These are phyloP conservation scores for Stichopus horrens DNA, from an alignment of 53 echinoderm and acorn worm genomes.

Conservation along the genomic window DNA sequence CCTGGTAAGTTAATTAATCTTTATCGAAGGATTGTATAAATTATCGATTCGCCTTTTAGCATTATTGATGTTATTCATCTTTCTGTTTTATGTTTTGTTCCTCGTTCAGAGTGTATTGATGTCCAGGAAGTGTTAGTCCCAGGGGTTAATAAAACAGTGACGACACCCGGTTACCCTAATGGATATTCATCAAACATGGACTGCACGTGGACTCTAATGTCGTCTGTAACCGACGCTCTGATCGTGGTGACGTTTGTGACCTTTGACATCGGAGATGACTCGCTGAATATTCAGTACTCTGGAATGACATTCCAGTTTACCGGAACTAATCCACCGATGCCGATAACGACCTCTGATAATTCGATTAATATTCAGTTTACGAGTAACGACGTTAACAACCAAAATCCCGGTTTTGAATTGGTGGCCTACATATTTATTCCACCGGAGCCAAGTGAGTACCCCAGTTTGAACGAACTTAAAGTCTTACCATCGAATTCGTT, in stretches of 20 bases:
- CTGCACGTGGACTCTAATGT: slow-evolving; percentile 21
- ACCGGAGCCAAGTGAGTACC: slow-evolving; percentile 12
- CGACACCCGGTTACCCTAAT: slow-evolving; percentile 30
- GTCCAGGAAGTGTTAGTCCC: not conserved
- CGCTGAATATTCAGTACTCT: not conserved
- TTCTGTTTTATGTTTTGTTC: not conserved
- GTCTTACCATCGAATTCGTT: too few relatives aligned
- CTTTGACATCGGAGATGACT: slow-evolving; percentile 33
- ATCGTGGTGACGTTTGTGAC: slow-evolving; percentile 8
- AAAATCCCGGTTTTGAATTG: slow-evolving; percentile 9
- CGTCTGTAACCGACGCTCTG: not conserved
- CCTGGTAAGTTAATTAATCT: slow-evolving; percentile 1
- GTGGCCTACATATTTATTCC: not conserved
- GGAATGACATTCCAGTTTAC: not conserved
- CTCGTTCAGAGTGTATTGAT: not conserved
- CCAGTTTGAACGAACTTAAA: not conserved
- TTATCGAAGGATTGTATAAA: not conserved
- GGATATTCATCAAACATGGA: slow-evolving; percentile 9
- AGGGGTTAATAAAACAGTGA: not conserved
- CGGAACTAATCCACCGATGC: slow-evolving; percentile 21
- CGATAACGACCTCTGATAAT: not conserved
- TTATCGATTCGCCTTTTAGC: too few relatives aligned
- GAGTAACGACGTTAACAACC: slow-evolving; percentile 13
- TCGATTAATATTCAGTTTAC: not conserved
- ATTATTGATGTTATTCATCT: not conserved